Evolutionary conservation across 2,888 invertebrate species (phyloP), one percentile per base, ranked within the genome.

Genomic region (Megastigmus dorsalis): DNA sequence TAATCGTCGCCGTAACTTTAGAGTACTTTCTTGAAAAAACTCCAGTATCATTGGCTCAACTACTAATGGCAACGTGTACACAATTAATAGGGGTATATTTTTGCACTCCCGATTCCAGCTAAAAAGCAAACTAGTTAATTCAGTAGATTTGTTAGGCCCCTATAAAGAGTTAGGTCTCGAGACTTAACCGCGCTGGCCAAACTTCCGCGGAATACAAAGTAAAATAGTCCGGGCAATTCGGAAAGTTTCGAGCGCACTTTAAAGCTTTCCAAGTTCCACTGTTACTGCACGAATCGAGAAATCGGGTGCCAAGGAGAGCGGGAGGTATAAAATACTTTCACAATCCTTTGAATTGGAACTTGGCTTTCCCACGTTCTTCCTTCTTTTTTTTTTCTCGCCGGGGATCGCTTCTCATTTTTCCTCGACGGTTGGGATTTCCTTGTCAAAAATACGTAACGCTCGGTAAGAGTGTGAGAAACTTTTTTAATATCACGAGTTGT

Each of bases 211-310:
- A 71, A 45, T 48, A 33, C 30, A 63, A 63, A 71, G 20, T 63
- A 63, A 63, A 63, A 63, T 71, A 55, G 43, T 62, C 55, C 15
- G 18, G 28, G 36, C 55, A 50, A 71, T 65, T 55, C 20, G 10
- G 18, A 43, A 71, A 71, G 71, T 71, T 71, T 57, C 6, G 36
- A 38, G 55, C 26, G 18, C 36, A 57, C 60, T 71, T 71, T 63
- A 63, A 71, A 71, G n/a, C 55, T 71, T 55, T 2, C 28, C 45
- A 57, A 55, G 45, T 55, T 55, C n/a, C 13, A 23, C 55, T 15
- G 43, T 33, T 38, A 28, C 55, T 30, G 26, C n/a, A n/a, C n/a
- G 33, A 30, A 63, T 65, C 48, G 63, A 71, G 71, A 55, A 63
- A 65, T 63, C 63, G 54, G 38, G 45, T 36, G 38, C 26, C 63